Base-by-base conservation (phyloP, 1,140 invertebrate genomes). In the Hylaeus anthracinus region DNA sequence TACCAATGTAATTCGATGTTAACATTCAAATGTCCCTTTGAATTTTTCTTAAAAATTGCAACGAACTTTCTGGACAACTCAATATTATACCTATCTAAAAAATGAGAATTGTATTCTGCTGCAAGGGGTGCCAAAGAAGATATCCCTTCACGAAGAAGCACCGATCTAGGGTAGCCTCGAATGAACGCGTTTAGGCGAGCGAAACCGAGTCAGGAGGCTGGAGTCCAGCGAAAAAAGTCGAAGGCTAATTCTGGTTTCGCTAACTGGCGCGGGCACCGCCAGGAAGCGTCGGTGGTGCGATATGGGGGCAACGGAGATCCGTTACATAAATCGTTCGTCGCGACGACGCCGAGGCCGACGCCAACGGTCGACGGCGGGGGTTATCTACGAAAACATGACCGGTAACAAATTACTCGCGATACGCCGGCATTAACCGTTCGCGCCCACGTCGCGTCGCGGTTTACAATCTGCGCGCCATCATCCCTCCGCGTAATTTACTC, bases 311-410 rank as follows among this genome's bases (percentile, higher is more conserved):
- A 45, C 63, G 56, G 10, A n/a, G 80, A 78, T 79, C 70, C 82
- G 72, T 72, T 56, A 72, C 76, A 82, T 86, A 85, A 85, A 86
- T 85, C 76, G 79, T 71, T 9, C 71, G 41, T 53, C 37, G 9
- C 72, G 14, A 41, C 72, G 51, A 48, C 39, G 45, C 69, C 73
- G 41, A 53, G 3, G 51, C 39, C 37, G 48, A 43, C 26, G 64
- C 12, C 48, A 55, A 69, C 53, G 39, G 26, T 26, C 55, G 55
- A 14, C 39, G 39, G 5, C 61, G 61, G 61, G 12, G 61, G 12
- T 64, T 41, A 64, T 4, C 5, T 69, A 39, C n/a, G 48, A 69
- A 83, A 81, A 48, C 71, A 39, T n/a, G 51, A 4, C 70, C 65
- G 64, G 69, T 56, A 43, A 64, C 65, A 69, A 83, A 83, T 83